These are phyloP conservation scores for Calonectris borealis DNA, from an alignment of 2,113 vertebrate genomes.

Conservation along the genomic window DNA sequence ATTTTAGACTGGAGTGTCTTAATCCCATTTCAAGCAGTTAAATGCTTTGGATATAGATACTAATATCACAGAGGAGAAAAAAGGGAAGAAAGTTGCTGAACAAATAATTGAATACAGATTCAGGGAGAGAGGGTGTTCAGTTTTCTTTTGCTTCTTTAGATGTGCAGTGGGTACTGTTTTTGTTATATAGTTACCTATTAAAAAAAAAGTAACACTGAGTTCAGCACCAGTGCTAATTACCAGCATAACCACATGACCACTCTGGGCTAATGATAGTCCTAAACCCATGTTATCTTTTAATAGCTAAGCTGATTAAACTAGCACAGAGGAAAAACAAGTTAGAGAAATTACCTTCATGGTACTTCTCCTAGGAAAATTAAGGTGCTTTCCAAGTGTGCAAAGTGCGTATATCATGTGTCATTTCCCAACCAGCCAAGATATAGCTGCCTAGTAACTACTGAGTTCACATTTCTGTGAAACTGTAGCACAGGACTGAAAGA, in stretches of 20 bases:
- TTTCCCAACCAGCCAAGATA: background rate
- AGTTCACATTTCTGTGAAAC: background rate
- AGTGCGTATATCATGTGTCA: background rate
- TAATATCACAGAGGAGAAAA: background rate
- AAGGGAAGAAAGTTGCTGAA: background rate
- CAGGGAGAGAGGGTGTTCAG: background rate
- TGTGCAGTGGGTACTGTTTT: background rate
- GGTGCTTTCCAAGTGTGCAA: background rate
- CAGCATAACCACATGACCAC: constrained; percentile 21
- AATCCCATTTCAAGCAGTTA: constrained; percentile 11
- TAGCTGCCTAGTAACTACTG: background rate
- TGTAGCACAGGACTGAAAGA: background rate
- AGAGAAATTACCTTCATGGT: background rate
- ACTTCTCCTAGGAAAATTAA: constrained; percentile 11
- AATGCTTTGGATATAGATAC: background rate
- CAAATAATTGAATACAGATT: background rate
- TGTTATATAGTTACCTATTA: background rate
- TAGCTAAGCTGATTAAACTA: constrained; percentile 55
- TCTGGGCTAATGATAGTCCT: constrained; percentile 36
- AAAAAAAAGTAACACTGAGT: background rate
- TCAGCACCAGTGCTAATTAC: constrained; percentile 28
- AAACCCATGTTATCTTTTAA: constrained; percentile 43
- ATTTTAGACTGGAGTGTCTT: background rate
- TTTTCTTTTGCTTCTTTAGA: background rate
- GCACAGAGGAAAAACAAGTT: constrained; percentile 27